Base-by-base conservation (phyloP, 2,797 vertebrate species). In the Peromyscus melanophrys region DNA sequence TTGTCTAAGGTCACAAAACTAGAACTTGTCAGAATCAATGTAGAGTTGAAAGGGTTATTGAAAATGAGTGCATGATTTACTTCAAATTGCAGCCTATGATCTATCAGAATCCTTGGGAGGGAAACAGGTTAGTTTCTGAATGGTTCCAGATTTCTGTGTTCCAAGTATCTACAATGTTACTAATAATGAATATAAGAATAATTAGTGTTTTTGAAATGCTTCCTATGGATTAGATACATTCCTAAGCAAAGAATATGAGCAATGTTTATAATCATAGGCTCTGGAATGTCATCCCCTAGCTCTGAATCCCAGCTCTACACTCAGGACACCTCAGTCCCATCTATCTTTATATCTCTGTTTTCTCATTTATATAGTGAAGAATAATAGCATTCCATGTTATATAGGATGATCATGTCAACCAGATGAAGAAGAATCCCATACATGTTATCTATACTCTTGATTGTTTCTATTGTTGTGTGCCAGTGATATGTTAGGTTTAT, bases 101-200 rank as follows among this genome's bases (percentile, higher is more conserved):
- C 46, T 83, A 93, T 46, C n/a, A 78, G 69, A 96, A 91, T 96
- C 76, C 75, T 90, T 93, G 14, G 52, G 93, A 73, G 37, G 2
- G 27, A 92, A 61, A 92, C 85, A 85, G 95, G 46, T 27, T 61
- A 89, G 85, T 17, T n/a, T 82, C 27, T 95, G 81, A 92, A 19
- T 52, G 65, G 65, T 94, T 96, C 76, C 57, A 95, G 46, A 63
- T 76, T 59, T 31, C 11, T 94, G 82, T 25, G 7, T 96, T 91
- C 37, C 31, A 94, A 52, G 43, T 63, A 59, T 61, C 25, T 80
- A 75, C 25, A 63, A 75, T 69, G 52, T 81, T 67, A 90, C 92
- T 96, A 95, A 89, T 65, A 87, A 85, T 82, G 85, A 85, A n/a
- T 82, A 23, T 31, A 95, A 67, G 52, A 80, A 63, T 63, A 90